Evolutionary conservation across 2,888 invertebrate species (phyloP), one percentile per base, ranked within the genome.

Genomic region (Luperina testacea): DNA sequence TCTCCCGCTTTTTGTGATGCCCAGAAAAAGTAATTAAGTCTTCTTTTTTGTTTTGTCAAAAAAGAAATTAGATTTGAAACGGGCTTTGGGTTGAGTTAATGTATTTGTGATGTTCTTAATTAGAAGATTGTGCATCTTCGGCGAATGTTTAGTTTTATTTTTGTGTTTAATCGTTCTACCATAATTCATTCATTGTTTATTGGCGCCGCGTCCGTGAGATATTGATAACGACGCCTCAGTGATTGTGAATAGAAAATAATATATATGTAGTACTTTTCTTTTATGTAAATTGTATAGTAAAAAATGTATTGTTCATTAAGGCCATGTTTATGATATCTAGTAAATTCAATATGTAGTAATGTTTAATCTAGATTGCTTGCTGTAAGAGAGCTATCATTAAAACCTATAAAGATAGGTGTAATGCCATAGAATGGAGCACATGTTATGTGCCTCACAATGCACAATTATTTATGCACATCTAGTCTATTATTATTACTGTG

Each of bases 11-110:
- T 92, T 93, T 93, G 93, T 94, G 95, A 95, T 93, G 92, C 91
- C 91, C 92, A 94, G 94, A 95, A 95, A 95, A 96, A 94, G 96
- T 96, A 96, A 96, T 96, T 96, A 96, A 96, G 94, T 89, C 89
- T 90, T 91, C 95, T 32, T 38, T 95, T 95, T 94, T 93, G 92
- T 95, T 93, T 94, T 89, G 90, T 88, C 83, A 91, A 93, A 94
- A 94, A 94, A 94, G 92, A 94, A 95, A 95, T 95, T 94, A 94
- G 94, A 94, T 94, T 95, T 92, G 92, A 90, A 92, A 92, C 90
- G 90, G 90, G 89, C 81, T 83, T 89, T 85, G 92, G 90, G 89
- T 87, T 76, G 78, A 89, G 93, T 94, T 94, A 95, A 95, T 96
- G 95, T 94, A 92, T 94, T 95, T 94, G 94, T 93, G 93, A 94